Percentiles rank a stretch among this genome's conserved stretches.
phyloP scores from a whole-genome alignment of 2,888 invertebrate genomes.

The Drosophila glabriapex region DNA sequence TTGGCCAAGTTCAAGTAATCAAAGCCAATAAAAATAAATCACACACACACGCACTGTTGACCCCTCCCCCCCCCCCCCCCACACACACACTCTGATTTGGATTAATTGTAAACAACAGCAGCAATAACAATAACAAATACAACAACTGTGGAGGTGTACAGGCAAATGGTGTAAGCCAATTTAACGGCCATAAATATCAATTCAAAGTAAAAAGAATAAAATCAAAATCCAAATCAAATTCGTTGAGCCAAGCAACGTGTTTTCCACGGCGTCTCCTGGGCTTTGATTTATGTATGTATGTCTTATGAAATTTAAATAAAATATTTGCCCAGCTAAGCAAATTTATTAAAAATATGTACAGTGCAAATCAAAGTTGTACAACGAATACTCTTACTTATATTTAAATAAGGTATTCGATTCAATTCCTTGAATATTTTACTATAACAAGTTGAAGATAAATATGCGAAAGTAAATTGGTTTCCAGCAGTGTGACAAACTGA shows the following conservation, averaged over 20 bases:
- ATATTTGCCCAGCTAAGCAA: constrained; percentile 67
- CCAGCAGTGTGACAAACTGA: neutral
- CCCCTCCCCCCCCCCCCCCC: constrained; percentile 25
- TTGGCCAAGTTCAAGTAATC: constrained; percentile 62
- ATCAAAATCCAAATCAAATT: constrained; percentile 32
- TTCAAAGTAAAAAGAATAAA: constrained; percentile 38
- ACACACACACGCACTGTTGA: constrained; percentile 27
- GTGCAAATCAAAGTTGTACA: neutral
- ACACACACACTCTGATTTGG: constrained; percentile 16
- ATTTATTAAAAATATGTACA: constrained; percentile 63
- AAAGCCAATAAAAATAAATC: constrained; percentile 67
- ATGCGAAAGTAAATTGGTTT: neutral
- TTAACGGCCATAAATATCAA: constrained; percentile 69
- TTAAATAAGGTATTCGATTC: neutral
- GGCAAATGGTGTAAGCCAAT: constrained; percentile 69
- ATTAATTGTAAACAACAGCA: constrained; percentile 50
- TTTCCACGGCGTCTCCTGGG: constrained; percentile 8
- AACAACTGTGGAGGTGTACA: constrained; percentile 23
- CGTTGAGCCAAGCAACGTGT: constrained; percentile 10
- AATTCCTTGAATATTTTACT: neutral
- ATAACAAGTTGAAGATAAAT: neutral
- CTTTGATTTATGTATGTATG: constrained; percentile 66
- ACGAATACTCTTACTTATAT: constrained; percentile 14
- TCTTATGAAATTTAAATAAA: constrained; percentile 50
- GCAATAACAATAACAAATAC: neutral